Base-by-base conservation (phyloP, 35 echinoderm and acorn worm genomes). In the Eucidaris tribuloides region DNA sequence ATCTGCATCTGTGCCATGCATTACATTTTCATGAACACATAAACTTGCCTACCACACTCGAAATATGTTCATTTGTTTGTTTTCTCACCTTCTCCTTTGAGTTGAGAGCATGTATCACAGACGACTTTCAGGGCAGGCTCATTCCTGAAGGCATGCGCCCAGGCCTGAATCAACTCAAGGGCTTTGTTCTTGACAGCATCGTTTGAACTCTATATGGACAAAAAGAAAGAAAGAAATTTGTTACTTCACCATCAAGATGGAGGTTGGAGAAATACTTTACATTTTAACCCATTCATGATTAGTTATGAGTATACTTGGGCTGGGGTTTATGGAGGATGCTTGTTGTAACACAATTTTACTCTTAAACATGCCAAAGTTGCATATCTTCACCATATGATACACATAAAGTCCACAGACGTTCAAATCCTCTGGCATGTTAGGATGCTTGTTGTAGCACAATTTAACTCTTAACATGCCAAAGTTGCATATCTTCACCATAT, bases 131-230 rank as follows among this genome's bases (percentile, higher is more conserved):
- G 82, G 19, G 71, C 82, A 7, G 94, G 49, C 58, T 97, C 94
- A 60, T 84, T 92, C 30, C 94, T 78, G 90, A 97, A 97, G 33
- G 90, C 94, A 78, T 92, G 82, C 7, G 90, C 62, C 94, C 94
- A 97, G 28, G 94, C 90, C 65, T 97, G 94, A 7, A 97, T 57
- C 62, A 97, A 62, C 71, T 97, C 94, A 20, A 89, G 48, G 2
- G 90, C 71, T 76, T 97, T 97, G 60, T 82, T 79, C 48, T 91
- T 97, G 42, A 97, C 74, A 36, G 86, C 85, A 78, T 97, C 94
- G 78, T 92, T 97, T 27, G 52, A 32, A 76, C 90, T 89, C 94
- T 97, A 79, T 30, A 5, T 63, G 25, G 49, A 84, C 36, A 84
- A n/a, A 50, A 84, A 84, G 7, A 14, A 60, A 5, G 22, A n/a